A percentile compares a stretch with the other conserved stretches of the same genome.
These are phyloP conservation scores for Spinibarbus caldwelli DNA, from an alignment of 2,797 vertebrate species.

Conservation along the genomic window DNA sequence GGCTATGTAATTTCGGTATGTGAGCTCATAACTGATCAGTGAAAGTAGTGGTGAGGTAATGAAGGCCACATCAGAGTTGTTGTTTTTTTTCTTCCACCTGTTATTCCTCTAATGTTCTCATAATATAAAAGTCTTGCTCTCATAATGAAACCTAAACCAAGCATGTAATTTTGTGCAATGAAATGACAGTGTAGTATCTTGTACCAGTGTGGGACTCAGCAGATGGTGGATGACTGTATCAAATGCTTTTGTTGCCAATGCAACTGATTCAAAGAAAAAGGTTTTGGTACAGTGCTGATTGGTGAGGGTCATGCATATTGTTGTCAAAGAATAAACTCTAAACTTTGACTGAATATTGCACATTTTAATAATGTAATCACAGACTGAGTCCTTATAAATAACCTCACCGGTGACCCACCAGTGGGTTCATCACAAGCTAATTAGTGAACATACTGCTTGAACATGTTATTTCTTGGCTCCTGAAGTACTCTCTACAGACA, in stretches of 20 bases:
- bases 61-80: background rate
- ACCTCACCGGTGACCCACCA: background rate
- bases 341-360: background rate
- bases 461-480: background rate
- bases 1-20: background rate
- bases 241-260: slow-evolving; percentile 9
- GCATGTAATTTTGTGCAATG: background rate
- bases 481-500: background rate
- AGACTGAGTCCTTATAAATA: background rate
- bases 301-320: background rate
- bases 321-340: background rate
- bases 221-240: background rate
- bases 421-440: background rate
- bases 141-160: background rate
- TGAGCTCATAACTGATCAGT: background rate
- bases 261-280: background rate
- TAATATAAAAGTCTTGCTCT: no score
- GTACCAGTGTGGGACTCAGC: background rate
- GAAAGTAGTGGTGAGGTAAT: background rate
- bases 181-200: background rate
- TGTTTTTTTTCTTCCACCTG: background rate
- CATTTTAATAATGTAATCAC: background rate
- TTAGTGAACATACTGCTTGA: background rate
- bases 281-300: background rate
- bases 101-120: background rate